Conservation (phyloP, 2,113 vertebrate species). For the Corythoichthys haematopterus region DNA sequence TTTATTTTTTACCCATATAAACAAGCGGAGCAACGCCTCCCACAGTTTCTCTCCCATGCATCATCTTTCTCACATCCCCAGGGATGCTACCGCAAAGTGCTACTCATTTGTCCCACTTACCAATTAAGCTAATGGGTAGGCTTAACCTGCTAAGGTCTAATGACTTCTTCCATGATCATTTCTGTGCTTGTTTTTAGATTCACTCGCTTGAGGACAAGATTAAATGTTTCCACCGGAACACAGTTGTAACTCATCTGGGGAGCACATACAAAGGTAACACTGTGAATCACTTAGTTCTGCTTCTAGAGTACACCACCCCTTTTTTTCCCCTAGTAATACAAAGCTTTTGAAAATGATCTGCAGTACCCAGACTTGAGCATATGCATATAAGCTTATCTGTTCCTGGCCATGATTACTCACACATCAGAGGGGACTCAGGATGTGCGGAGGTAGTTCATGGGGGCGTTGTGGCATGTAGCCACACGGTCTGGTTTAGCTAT, state of each 20-base stretch:
- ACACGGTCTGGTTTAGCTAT: constrained; percentile 17
- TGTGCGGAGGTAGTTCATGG: constrained; percentile 8
- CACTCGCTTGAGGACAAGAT: constrained; percentile 86
- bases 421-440: constrained; percentile 18
- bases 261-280: constrained; percentile 79
- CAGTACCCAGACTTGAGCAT: constrained; percentile 6
- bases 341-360: background rate
- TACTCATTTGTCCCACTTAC: constrained; percentile 5
- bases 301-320: constrained; percentile 15
- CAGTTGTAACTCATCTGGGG: constrained; percentile 76
- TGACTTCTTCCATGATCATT: constrained; percentile 21
- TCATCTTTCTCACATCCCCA: constrained; percentile 27
- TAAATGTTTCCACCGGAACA: constrained; percentile 77
- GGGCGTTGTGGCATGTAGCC: background rate
- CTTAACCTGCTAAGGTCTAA: constrained; percentile 34
- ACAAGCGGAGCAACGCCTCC: constrained; percentile 50
- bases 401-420: constrained; percentile 3
- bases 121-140: constrained; percentile 32
- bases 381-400: constrained; percentile 23
- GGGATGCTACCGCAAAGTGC: constrained; percentile 32
- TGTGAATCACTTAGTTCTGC: constrained; percentile 37
- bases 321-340: constrained; percentile 1
- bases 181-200: constrained; percentile 48
- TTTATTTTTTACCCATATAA: constrained; percentile 62
- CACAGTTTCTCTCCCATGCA: constrained; percentile 56